phyloP scores from a whole-genome alignment of 2,888 invertebrate species.

The Cactoblastis cactorum region DNA sequence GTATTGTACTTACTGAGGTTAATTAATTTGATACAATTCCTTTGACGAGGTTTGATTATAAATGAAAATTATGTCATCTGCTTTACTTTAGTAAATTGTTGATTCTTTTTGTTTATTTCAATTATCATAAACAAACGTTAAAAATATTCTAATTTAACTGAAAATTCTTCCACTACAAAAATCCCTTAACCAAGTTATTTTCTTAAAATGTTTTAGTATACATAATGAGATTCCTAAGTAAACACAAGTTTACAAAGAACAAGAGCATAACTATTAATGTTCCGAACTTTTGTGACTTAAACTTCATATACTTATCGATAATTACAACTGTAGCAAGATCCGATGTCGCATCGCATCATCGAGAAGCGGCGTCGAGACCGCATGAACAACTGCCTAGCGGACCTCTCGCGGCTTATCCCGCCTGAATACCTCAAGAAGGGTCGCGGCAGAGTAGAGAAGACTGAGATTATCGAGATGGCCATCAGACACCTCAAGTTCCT shows the following conservation, averaged over 20 bases:
- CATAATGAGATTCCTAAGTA: no score
- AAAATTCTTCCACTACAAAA: no score
- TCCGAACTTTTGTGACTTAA: no score
- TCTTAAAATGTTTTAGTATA: no score
- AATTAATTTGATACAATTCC: neutral
- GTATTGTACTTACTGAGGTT: neutral
- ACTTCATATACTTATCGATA: neutral
- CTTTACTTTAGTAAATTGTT: neutral
- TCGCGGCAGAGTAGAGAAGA: conserved; percentile 96
- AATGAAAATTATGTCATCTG: conserved; percentile 6
- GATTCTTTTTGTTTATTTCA: neutral
- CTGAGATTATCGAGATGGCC: conserved; percentile 99
- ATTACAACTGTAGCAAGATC: conserved; percentile 86
- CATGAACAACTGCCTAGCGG: conserved; percentile 98
- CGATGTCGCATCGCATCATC: conserved; percentile 98
- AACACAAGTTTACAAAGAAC: no score
- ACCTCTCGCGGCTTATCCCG: conserved; percentile 95
- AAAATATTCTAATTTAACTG: no score
- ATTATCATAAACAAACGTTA: no score
- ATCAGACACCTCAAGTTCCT: conserved; percentile 95
- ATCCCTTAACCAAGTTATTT: no score
- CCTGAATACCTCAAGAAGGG: conserved; percentile 96
- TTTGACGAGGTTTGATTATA: neutral
- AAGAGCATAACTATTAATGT: no score
- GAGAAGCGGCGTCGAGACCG: conserved; percentile 96